Conservation (phyloP, 2,113 vertebrate genomes). For the Microcebus jonahi region DNA sequence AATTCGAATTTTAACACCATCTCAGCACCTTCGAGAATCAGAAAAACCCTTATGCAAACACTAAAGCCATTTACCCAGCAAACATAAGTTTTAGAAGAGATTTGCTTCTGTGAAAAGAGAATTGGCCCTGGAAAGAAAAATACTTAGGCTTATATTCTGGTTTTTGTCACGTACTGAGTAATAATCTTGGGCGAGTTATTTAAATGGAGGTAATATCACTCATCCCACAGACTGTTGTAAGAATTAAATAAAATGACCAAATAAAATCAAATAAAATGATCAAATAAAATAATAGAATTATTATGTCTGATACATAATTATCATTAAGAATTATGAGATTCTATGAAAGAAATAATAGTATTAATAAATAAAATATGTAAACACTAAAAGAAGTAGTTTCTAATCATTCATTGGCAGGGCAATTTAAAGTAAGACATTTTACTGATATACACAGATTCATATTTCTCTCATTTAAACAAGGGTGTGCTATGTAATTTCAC, state of each 20-base stretch:
- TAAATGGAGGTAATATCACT: not conserved
- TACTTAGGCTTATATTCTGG: not conserved
- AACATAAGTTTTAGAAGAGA: not conserved
- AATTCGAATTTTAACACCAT: slow-evolving; percentile 58
- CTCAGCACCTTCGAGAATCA: slow-evolving; percentile 64
- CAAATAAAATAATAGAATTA: too few species aligned
- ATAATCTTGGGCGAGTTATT: not conserved
- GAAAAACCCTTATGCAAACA: slow-evolving; percentile 68
- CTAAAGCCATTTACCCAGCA: slow-evolving; percentile 27
- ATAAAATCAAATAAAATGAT: not conserved
- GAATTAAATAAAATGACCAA: not conserved
- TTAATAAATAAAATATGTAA: not conserved
- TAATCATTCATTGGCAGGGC: not conserved
- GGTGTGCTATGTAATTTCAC: not conserved
- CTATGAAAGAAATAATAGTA: not conserved
- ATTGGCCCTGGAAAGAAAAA: not conserved
- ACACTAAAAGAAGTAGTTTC: not conserved
- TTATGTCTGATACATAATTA: not conserved
- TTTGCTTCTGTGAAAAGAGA: slow-evolving; percentile 21
- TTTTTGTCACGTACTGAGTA: not conserved
- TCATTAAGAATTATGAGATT: not conserved
- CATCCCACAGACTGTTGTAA: not conserved
- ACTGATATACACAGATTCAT: not conserved
- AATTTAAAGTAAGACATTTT: slow-evolving; percentile 8
- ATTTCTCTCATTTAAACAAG: not conserved